Conservation (phyloP, 2,888 invertebrate species). For the Aphrophora alni region DNA sequence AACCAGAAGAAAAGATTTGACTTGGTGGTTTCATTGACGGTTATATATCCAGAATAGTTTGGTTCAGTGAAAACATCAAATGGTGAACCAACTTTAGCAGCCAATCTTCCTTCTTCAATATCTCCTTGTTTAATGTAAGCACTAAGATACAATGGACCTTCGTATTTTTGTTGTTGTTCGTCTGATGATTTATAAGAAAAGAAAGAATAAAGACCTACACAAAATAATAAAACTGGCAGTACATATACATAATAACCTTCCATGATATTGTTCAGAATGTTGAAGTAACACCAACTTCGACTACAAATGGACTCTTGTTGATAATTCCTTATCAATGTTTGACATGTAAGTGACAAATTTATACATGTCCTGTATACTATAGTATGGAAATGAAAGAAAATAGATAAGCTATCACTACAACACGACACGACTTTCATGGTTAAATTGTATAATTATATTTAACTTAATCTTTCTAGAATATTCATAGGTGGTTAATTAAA, state of each 20-base stretch:
- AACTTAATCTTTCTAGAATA: too few relatives aligned
- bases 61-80: not conserved
- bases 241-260: not conserved
- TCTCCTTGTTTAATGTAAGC: not conserved
- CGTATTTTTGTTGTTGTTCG: not conserved
- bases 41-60: not conserved
- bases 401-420: too few relatives aligned
- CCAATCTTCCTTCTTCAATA: not conserved
- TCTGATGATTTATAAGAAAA: not conserved
- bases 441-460: too few relatives aligned
- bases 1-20: not conserved
- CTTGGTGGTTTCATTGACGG: not conserved
- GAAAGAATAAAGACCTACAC: not conserved
- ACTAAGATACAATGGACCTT: not conserved
- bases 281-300: too few relatives aligned
- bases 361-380: too few relatives aligned
- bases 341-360: too few relatives aligned
- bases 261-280: not conserved
- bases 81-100: not conserved
- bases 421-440: too few relatives aligned
- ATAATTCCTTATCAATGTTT: too few relatives aligned
- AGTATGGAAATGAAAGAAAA: too few relatives aligned
- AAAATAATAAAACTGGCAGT: not conserved
- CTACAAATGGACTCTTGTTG: too few relatives aligned
- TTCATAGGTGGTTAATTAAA: too few relatives aligned